phyloP scores from a whole-genome alignment of 2,113 vertebrate species.

The Hypanus sabinus region DNA sequence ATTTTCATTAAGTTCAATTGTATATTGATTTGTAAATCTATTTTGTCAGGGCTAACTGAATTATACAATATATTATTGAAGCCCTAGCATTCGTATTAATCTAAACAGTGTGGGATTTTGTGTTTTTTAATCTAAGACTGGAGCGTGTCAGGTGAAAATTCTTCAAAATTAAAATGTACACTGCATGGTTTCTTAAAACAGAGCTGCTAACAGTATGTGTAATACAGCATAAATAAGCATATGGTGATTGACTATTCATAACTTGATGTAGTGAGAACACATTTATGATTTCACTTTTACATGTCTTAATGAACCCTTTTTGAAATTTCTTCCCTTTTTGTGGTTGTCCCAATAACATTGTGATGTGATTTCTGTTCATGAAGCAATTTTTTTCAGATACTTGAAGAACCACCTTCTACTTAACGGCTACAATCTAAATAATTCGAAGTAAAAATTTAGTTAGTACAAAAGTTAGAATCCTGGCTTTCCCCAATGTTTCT shows the following conservation, averaged over 20 bases:
- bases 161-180: constrained; percentile 13
- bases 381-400: neutral
- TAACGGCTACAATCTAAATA: neutral
- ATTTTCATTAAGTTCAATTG: constrained; percentile 6
- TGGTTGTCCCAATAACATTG: neutral
- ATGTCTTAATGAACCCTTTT: neutral
- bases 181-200: neutral
- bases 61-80: neutral
- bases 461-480: no score
- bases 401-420: neutral
- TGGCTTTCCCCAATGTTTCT: neutral
- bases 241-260: neutral
- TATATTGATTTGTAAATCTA: neutral
- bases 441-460: no score
- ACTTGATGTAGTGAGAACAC: neutral
- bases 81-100: neutral
- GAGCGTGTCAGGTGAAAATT: neutral
- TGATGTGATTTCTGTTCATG: neutral
- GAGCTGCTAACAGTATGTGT: neutral
- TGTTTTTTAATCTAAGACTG: neutral
- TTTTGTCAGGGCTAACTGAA: neutral
- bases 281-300: neutral
- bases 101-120: neutral
- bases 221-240: neutral
- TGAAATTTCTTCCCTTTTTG: neutral